Evolutionary conservation across 2,888 invertebrate species (phyloP), one percentile per base, ranked within the genome.

Genomic region (Clitarchus hookeri): DNA sequence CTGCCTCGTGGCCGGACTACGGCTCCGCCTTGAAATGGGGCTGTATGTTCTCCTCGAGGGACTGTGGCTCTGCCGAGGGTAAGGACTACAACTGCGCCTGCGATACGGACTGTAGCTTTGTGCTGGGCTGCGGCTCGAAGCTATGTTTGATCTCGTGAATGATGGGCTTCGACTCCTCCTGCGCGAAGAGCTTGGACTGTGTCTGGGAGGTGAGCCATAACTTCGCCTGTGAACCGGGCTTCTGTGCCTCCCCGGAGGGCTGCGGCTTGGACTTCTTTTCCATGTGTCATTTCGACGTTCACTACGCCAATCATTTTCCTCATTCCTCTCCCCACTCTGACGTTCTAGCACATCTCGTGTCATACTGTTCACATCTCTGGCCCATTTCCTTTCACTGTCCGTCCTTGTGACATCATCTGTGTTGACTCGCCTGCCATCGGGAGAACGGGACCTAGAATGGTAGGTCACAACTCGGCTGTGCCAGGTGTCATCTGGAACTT

Each of bases 241-340:
- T 23, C 86, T 84, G 80, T 84, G 84, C 19, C 86, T 84, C 19
- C 77, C 65, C n/a, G 16, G n/a, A 65, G 65, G 65, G 25, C 83
- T 65, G 6, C 79, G 54, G 23, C 83, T 86, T 0, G 54, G 44
- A 84, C 84, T 84, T 36, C 77, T 83, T 85, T 86, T 85, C 48
- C 65, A 65, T 54, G 36, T 65, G 19, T 84, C 84, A 26, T 79
- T 83, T 13, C 85, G 78, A 8, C 85, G 44, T 48, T 83, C 84
- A 83, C 84, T 53, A 25, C 44, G 44, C 83, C 86, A 85, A 23
- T 80, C 65, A 25, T 84, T 54, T n/a, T 86, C 87, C 26, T 85
- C 86, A 36, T 82, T 54, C 48, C 82, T 19, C 78, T 84, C 25
- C 83, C 85, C 12, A 84, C 48, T 80, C 36, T 82, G 82, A 77